Evolutionary conservation across 2,797 vertebrate genomes (phyloP).

Genomic region (Schizothorax lantsangensis): DNA sequence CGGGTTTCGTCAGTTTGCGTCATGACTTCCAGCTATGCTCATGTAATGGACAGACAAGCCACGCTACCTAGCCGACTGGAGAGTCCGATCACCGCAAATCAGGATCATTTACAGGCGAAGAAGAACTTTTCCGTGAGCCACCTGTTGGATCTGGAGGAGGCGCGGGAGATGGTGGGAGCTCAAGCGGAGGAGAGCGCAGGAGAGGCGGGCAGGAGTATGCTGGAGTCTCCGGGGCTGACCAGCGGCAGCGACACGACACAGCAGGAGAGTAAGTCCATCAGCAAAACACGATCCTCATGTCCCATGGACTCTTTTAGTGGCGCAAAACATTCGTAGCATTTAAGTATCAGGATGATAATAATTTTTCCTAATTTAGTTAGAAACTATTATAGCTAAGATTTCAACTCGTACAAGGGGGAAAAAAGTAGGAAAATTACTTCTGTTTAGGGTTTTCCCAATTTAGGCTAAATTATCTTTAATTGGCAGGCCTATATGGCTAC

Average conservation of each 20-base stretch:
- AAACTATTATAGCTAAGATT: background rate
- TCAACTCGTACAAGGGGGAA: background rate
- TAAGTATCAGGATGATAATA: background rate
- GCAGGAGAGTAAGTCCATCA: constrained; percentile 91
- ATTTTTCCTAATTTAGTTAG: background rate
- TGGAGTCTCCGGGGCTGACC: constrained; percentile 95
- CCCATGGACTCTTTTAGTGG: background rate
- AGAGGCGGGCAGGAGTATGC: constrained; percentile 89
- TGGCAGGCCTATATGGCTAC: background rate
- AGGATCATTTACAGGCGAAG: constrained; percentile 94
- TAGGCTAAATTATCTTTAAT: background rate
- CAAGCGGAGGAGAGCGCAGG: constrained; percentile 90
- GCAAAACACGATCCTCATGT: background rate
- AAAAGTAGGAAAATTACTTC: background rate
- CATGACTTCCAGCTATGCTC: constrained; percentile 96
- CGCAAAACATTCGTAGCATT: background rate
- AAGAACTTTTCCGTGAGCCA: constrained; percentile 99
- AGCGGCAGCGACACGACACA: constrained; percentile 97
- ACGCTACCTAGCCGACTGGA: constrained; percentile 88
- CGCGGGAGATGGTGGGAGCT: constrained; percentile 90
- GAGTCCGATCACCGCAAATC: constrained; percentile 84
- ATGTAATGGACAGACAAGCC: constrained; percentile 92
- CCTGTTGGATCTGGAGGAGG: constrained; percentile 97
- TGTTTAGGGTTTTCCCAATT: background rate
- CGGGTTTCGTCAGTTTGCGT: constrained; percentile 62